Base-by-base conservation (phyloP, 92 coral and sea anemone genomes). In the Epizoanthus scotinus region DNA sequence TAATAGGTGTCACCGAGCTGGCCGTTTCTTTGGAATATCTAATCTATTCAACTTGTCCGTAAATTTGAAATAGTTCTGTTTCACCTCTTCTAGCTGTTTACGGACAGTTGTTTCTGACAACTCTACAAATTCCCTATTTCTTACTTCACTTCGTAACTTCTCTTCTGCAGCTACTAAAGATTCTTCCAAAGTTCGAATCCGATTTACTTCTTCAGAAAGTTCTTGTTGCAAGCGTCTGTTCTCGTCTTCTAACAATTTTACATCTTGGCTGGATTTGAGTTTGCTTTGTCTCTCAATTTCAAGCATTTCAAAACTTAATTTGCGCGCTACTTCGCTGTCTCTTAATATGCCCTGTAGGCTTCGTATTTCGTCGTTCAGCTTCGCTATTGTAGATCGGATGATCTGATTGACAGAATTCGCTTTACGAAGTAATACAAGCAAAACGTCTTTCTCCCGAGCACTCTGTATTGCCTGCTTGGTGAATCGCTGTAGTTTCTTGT, bases 11-110 rank as follows among this genome's bases (percentile, higher is more conserved):
- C 69, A 87, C 21, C 87, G 67, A 22, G 58, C 84, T 55, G 82
- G 85, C 25, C 64, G 83, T 47, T 87, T 84, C 78, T 78, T 87
- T 66, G 85, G 87, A 49, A 87, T 83, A 58, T 87, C 84, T 29
- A 83, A 34, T 29, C 80, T 67, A 25, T 86, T 83, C 20, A 83
- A 63, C 22, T 83, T 83, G 13, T 83, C 70, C 6, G 82, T 78
- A 44, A 87, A 68, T 81, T 72, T 78, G 29, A 84, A 86, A 66
- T 79, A 79, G 47, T 73, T 88, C 19, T 69, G 26, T 47, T 79
- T 78, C 68, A 87, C 86, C 60, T 84, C 88, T 42, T 84, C 42
- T 14, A 88, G 78, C 29, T 84, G 73, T 5, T 84, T 77, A 47
- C 70, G 79, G 10, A 80, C 85, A 34, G 55, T 75, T 50, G 55